These are phyloP conservation scores for Cossypha niveicapilla DNA, from an alignment of 2,797 vertebrate species.

Conservation along the genomic window DNA sequence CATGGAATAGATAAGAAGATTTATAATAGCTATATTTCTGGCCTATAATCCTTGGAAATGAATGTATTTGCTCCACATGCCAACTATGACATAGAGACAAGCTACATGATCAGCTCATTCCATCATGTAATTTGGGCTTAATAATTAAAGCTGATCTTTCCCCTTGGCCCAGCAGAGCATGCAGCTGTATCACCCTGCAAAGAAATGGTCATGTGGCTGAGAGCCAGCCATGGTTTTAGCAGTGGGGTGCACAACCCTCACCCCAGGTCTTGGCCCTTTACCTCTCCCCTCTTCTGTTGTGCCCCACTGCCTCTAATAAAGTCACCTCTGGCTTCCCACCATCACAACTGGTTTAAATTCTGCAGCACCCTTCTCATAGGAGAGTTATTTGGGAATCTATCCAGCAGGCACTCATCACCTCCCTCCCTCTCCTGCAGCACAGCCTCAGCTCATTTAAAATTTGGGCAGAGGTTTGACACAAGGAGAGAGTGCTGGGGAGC, in stretches of 20 bases:
- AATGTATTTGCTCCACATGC: background rate
- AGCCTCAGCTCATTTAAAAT: background rate
- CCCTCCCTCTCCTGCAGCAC: background rate
- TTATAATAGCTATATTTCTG: slow-evolving; percentile 37
- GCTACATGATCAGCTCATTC: slow-evolving; percentile 15
- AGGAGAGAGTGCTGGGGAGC: background rate
- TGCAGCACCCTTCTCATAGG: background rate
- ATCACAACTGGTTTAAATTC: background rate
- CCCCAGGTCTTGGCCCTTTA: background rate
- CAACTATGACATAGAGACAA: background rate
- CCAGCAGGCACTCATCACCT: background rate
- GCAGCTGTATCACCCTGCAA: background rate
- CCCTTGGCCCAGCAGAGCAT: background rate
- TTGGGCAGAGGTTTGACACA: background rate
- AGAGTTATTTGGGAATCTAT: background rate
- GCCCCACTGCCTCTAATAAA: background rate
- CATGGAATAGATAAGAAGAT: slow-evolving; percentile 48
- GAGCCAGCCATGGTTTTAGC: accelerated
- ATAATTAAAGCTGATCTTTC: background rate
- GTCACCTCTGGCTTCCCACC: background rate
- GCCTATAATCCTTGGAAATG: background rate
- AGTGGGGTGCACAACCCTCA: background rate
- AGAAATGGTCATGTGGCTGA: background rate
- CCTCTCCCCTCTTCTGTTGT: background rate
- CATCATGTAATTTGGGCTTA: background rate